phyloP scores from a whole-genome alignment of 2,888 invertebrate species.

The Clivina fossor region DNA sequence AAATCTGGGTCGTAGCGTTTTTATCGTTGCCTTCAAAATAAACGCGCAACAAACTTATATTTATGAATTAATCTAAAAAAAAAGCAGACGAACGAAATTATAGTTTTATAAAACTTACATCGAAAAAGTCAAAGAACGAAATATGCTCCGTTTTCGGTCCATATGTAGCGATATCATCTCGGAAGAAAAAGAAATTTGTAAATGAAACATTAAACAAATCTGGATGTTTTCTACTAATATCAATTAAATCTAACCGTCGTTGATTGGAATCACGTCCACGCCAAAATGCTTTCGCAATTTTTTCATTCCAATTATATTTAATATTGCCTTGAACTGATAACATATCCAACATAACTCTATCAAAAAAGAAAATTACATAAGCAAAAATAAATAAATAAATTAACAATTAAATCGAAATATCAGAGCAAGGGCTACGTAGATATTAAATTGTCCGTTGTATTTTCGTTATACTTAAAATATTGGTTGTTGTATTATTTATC shows the following conservation, averaged over 20 bases:
- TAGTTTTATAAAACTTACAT: slow-evolving; percentile 71
- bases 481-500: no score
- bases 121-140: slow-evolving; percentile 92
- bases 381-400: no score
- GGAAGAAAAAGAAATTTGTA: slow-evolving; percentile 95
- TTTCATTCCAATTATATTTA: slow-evolving; percentile 70
- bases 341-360: slow-evolving; percentile 85
- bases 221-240: slow-evolving; percentile 72
- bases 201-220: slow-evolving; percentile 87
- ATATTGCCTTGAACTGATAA: slow-evolving; percentile 85
- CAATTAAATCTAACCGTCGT: slow-evolving; percentile 80
- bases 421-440: no score
- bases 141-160: slow-evolving; percentile 83
- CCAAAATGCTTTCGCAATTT: slow-evolving; percentile 81
- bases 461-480: no score
- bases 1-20: no score
- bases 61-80: no score
- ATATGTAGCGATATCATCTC: slow-evolving; percentile 78
- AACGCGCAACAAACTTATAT: no score
- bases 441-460: no score
- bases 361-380: slow-evolving; percentile 37
- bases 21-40: no score
- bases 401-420: no score
- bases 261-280: slow-evolving; percentile 89
- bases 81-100: no score